A percentile compares a stretch with the other conserved stretches of the same genome.
phyloP scores from a whole-genome alignment of 2,888 invertebrate species.

The Helicoverpa assulta region DNA sequence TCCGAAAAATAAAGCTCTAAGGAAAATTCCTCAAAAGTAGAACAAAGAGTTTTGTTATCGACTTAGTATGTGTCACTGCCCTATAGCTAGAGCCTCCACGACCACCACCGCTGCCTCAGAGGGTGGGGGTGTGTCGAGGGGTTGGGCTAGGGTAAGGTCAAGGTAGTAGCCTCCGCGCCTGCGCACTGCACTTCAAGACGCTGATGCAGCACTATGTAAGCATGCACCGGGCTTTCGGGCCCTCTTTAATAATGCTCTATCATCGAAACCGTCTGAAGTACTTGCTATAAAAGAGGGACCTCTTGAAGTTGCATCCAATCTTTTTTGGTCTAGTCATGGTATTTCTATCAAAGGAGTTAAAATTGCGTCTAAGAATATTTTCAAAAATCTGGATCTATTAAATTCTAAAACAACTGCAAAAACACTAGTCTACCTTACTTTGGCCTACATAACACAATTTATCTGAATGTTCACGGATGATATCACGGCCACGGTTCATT shows the following conservation, averaged over 20 bases:
- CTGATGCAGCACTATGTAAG: slow-evolving; percentile 65
- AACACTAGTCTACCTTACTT: slow-evolving; percentile 2
- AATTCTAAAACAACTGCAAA: not conserved
- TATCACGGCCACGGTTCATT: slow-evolving; percentile 64
- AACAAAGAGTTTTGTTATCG: slow-evolving; percentile 54
- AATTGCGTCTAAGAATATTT: not conserved
- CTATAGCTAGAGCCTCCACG: slow-evolving; percentile 44
- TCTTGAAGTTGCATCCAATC: slow-evolving; percentile 19
- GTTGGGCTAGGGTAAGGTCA: slow-evolving; percentile 80
- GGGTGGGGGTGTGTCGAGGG: slow-evolving; percentile 51
- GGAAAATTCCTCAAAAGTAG: slow-evolving; percentile 43
- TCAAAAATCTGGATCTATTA: not conserved
- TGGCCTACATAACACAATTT: slow-evolving; percentile 29
- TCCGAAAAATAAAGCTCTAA: not conserved
- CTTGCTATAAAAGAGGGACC: slow-evolving; percentile 14
- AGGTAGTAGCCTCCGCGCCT: slow-evolving; percentile 78
- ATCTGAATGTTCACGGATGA: slow-evolving; percentile 53
- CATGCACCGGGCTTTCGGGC: slow-evolving; percentile 43
- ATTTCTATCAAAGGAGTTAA: slow-evolving; percentile 7
- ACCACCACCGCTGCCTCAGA: slow-evolving; percentile 44
- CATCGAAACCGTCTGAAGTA: slow-evolving; percentile 42
- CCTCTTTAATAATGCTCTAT: slow-evolving; percentile 42
- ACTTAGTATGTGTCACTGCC: slow-evolving; percentile 54
- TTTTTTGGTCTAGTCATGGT: slow-evolving; percentile 11
- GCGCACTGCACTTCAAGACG: slow-evolving; percentile 74